Percentiles rank a stretch among this genome's conserved stretches.
Evolutionary conservation across 2,888 invertebrate genomes (phyloP).

Genomic region (Eustalomyia histrio): DNA sequence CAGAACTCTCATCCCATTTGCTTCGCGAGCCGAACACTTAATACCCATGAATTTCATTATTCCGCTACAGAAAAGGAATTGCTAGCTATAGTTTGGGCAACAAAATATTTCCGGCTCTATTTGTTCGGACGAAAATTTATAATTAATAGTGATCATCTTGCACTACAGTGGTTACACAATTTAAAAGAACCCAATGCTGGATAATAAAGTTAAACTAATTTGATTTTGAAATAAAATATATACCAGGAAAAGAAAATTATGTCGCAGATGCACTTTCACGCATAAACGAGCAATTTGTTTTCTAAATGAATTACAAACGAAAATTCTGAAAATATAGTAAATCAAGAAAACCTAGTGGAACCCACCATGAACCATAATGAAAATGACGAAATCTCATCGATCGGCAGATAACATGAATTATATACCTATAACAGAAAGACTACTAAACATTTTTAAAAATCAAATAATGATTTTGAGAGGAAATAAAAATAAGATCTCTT

Average conservation of each 20-base stretch:
- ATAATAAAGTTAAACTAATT: slow-evolving; percentile 16
- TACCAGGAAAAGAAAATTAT: slow-evolving; percentile 19
- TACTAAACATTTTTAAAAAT: slow-evolving; percentile 8
- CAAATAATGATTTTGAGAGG: neutral
- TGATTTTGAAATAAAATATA: too few relatives aligned
- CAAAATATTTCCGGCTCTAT: too few relatives aligned
- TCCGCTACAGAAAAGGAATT: too few relatives aligned
- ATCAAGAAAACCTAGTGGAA: neutral
- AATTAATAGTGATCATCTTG: too few relatives aligned
- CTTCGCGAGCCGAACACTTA: too few relatives aligned
- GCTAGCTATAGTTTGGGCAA: too few relatives aligned
- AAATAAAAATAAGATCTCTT: neutral
- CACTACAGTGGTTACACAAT: too few relatives aligned
- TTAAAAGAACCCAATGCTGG: neutral
- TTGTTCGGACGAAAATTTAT: too few relatives aligned
- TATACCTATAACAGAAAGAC: slow-evolving; percentile 32
- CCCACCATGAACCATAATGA: neutral
- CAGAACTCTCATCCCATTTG: neutral
- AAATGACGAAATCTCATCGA: neutral
- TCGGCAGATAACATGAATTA: slow-evolving; percentile 3
- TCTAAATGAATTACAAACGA: neutral
- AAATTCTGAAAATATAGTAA: too few relatives aligned
- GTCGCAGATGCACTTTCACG: slow-evolving; percentile 15
- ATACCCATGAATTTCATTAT: neutral
- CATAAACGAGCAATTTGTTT: neutral